These are phyloP conservation scores for Entomyzon cyanotis DNA, from an alignment of 2,113 vertebrate genomes.

Conservation along the genomic window DNA sequence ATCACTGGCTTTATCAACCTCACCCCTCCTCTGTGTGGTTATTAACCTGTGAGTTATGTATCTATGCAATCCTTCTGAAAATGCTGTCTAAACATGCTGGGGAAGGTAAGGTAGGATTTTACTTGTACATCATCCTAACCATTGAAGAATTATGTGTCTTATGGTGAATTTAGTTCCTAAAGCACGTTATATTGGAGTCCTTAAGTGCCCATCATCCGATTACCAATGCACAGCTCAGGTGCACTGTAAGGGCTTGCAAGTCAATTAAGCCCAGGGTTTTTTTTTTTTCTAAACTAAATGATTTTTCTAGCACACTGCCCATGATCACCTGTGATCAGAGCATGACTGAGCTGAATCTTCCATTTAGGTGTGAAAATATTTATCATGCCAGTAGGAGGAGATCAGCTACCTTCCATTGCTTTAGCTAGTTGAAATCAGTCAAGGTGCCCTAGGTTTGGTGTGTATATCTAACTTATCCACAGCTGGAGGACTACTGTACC, in stretches of 20 bases:
- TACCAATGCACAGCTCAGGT: not conserved
- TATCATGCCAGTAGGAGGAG: not conserved
- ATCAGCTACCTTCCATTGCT: not conserved
- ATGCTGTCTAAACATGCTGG: not conserved
- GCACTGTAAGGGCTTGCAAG: not conserved
- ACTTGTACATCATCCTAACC: not conserved
- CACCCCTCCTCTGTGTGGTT: not conserved
- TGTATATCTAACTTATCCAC: fast-evolving
- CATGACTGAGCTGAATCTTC: not conserved
- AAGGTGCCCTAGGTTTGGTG: not conserved
- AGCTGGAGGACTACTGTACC: fast-evolving
- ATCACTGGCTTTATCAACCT: not conserved
- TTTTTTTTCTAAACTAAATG: not conserved
- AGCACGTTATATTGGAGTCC: not conserved
- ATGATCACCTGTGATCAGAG: not conserved
- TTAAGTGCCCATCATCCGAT: not conserved
- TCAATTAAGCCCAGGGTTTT: not conserved
- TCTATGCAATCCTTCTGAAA: not conserved
- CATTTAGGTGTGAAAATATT: not conserved
- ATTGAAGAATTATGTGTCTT: not conserved
- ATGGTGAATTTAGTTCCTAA: not conserved
- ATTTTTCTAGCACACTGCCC: not conserved
- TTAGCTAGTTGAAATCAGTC: not conserved
- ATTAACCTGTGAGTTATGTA: not conserved
- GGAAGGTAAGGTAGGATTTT: not conserved